These are phyloP conservation scores for Allolobophora icterica DNA, from an alignment of 2,888 invertebrate species.

Conservation along the genomic window DNA sequence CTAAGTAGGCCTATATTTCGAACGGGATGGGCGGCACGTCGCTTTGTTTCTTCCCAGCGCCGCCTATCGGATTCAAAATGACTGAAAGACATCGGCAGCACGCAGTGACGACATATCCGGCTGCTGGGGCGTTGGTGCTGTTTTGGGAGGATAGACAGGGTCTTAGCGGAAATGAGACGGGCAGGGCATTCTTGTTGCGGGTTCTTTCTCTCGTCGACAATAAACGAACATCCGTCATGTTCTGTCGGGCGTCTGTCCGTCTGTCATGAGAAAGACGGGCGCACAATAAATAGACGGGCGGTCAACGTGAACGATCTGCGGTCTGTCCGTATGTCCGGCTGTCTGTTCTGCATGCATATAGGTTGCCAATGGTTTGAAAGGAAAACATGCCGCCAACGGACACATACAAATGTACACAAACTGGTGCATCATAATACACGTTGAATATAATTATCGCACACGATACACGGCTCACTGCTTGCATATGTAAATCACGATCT, in stretches of 20 bases:
- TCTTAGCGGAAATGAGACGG: neutral
- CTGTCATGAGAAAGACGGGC: neutral
- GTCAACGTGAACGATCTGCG: neutral
- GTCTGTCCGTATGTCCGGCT: neutral
- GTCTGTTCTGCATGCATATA: neutral
- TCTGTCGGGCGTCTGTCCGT: neutral
- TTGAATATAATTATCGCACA: neutral
- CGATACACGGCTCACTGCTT: neutral
- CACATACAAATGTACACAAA: neutral
- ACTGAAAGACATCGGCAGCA: neutral
- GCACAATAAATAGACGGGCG: neutral
- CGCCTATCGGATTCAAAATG: neutral
- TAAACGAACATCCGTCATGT: neutral
- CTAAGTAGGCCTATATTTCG: neutral
- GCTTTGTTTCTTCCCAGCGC: neutral
- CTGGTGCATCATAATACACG: neutral
- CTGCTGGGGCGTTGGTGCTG: neutral
- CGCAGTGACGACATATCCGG: neutral
- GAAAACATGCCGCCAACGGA: too few relatives aligned
- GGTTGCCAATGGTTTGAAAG: neutral
- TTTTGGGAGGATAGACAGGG: neutral
- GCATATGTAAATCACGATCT: too few relatives aligned
- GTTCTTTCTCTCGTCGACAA: conserved; percentile 9
- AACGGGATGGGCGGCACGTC: neutral
- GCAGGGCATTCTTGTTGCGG: neutral